A percentile compares a stretch with the other conserved stretches of the same genome.
These are phyloP conservation scores for Gastracanthus pulcherrimus DNA, from an alignment of 2,888 invertebrate species.

Conservation along the genomic window DNA sequence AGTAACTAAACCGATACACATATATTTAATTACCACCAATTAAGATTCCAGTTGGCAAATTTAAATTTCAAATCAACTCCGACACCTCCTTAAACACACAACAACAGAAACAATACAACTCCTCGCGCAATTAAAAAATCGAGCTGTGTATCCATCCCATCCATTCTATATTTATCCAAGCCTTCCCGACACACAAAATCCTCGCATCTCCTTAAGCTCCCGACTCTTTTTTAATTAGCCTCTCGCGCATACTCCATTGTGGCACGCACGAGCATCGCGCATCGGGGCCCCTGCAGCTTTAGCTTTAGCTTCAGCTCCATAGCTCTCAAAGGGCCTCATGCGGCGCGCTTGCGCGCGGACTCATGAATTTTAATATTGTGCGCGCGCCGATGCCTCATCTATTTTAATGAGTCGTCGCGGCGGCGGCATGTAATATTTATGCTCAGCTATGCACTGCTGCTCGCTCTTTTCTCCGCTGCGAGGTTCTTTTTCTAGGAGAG, in stretches of 20 bases:
- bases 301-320: neutral
- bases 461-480: neutral
- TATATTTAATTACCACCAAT: too few species aligned
- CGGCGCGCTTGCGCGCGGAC: neutral
- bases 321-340: neutral
- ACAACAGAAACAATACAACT: too few species aligned
- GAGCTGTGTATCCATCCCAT: too few species aligned
- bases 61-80: too few species aligned
- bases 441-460: constrained; percentile 7
- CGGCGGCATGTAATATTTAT: constrained; percentile 29
- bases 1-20: too few species aligned
- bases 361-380: constrained; percentile 51
- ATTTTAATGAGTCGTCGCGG: constrained; percentile 48
- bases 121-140: too few species aligned
- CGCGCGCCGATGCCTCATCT: constrained; percentile 28
- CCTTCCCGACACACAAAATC: neutral
- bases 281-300: too few species aligned
- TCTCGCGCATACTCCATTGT: neutral
- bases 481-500: constrained; percentile 1
- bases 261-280: too few species aligned
- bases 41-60: too few species aligned
- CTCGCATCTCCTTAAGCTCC: too few species aligned
- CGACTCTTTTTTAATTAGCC: constrained; percentile 4
- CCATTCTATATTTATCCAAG: neutral
- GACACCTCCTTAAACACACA: too few species aligned